These are phyloP conservation scores for Apaloderma vittatum DNA, from an alignment of 2,113 vertebrate genomes.

Conservation along the genomic window DNA sequence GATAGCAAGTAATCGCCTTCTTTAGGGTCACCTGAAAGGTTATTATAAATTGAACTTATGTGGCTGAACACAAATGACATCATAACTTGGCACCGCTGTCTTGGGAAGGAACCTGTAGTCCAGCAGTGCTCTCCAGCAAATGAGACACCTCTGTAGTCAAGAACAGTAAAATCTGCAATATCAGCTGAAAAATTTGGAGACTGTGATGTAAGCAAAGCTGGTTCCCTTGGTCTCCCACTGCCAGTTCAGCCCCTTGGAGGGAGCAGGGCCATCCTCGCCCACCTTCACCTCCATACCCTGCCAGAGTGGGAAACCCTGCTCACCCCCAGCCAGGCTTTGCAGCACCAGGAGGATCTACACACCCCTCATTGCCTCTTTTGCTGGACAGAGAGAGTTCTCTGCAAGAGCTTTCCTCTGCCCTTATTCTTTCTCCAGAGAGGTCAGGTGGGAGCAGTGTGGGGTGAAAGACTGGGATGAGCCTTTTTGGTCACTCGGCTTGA, in stretches of 20 bases:
- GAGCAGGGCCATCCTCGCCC: not conserved
- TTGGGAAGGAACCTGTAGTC: not conserved
- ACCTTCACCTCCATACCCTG: fast-evolving
- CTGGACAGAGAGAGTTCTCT: not conserved
- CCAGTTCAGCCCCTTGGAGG: not conserved
- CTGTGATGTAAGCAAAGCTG: not conserved
- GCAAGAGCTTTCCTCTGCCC: not conserved
- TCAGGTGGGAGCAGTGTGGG: not conserved
- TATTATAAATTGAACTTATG: constrained; percentile 49
- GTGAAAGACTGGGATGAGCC: not conserved
- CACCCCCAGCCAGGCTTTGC: fast-evolving
- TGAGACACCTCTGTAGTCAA: not conserved
- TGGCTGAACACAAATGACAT: constrained; percentile 12
- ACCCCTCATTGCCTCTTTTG: not conserved
- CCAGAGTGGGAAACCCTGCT: fast-evolving
- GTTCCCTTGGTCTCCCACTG: not conserved
- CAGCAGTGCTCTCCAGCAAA: not conserved
- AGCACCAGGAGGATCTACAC: not conserved
- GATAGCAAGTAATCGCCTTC: constrained; percentile 27
- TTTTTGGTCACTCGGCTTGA: not conserved
- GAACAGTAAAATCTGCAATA: not conserved
- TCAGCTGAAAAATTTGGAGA: not conserved
- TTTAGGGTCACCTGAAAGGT: constrained; percentile 46
- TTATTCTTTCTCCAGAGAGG: not conserved
- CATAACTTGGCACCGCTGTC: not conserved